Conservation (phyloP, 2,888 invertebrate genomes). For the Trichopoda pennipes region DNA sequence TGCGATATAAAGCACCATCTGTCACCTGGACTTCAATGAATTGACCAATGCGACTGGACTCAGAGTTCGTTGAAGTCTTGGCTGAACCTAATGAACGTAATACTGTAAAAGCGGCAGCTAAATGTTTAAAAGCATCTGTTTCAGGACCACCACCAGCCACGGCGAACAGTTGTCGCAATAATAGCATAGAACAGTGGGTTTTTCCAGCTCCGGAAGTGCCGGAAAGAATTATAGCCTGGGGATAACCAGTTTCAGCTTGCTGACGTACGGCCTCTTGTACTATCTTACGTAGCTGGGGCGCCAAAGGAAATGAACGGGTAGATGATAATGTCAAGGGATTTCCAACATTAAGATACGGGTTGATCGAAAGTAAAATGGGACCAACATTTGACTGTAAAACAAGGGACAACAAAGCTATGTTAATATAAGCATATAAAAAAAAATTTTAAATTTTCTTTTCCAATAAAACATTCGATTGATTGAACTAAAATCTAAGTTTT, state of each 20-base stretch:
- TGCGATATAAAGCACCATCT: slow-evolving; percentile 95
- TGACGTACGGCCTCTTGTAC: slow-evolving; percentile 96
- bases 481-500: no score
- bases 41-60: slow-evolving; percentile 97
- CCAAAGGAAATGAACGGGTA: slow-evolving; percentile 87
- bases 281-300: slow-evolving; percentile 92
- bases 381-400: slow-evolving; percentile 93
- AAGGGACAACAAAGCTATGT: background rate
- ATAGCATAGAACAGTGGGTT: slow-evolving; percentile 94
- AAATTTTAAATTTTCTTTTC: background rate
- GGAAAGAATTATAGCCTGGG: slow-evolving; percentile 95
- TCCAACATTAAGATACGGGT: slow-evolving; percentile 92
- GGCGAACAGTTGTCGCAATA: slow-evolving; percentile 94
- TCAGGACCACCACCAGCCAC: slow-evolving; percentile 96
- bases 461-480: no score
- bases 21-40: slow-evolving; percentile 98
- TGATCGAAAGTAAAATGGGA: slow-evolving; percentile 93
- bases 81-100: slow-evolving; percentile 94
- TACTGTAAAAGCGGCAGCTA: slow-evolving; percentile 97
- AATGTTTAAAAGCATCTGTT: slow-evolving; percentile 97
- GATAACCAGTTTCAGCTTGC: slow-evolving; percentile 96
- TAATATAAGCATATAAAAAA: background rate
- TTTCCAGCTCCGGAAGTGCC: slow-evolving; percentile 96
- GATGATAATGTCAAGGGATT: slow-evolving; percentile 93
- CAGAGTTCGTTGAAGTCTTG: slow-evolving; percentile 93